A percentile compares a stretch with the other conserved stretches of the same genome.
Conservation (phyloP, 1,140 invertebrate species). For the Cyphomyrmex costatus region DNA sequence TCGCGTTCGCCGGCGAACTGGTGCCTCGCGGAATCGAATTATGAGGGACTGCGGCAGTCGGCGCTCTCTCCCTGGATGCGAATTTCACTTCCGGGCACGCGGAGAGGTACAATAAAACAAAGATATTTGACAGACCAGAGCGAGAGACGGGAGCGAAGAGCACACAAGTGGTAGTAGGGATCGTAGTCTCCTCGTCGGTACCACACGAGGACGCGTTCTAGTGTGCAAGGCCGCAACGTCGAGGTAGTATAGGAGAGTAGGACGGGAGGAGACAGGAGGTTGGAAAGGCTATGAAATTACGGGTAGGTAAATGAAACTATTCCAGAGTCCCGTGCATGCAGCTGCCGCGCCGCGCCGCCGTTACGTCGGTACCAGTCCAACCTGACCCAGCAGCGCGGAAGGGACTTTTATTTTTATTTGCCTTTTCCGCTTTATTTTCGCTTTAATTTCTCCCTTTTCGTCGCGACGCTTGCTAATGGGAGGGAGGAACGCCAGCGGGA, state of each 20-base stretch:
- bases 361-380: constrained; percentile 51
- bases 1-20: constrained; percentile 21
- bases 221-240: constrained; percentile 12
- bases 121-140: constrained; percentile 71
- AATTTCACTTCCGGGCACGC: constrained; percentile 71
- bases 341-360: constrained; percentile 64
- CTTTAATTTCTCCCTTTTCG: constrained; percentile 77
- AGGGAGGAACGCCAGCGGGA: constrained; percentile 15
- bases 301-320: constrained; percentile 79
- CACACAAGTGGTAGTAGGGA: constrained; percentile 13
- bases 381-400: constrained; percentile 50
- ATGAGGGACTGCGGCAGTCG: constrained; percentile 66
- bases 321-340: constrained; percentile 71
- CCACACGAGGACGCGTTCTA: background rate
- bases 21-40: constrained; percentile 72
- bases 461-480: constrained; percentile 73
- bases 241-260: background rate
- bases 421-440: constrained; percentile 74
- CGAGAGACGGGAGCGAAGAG: constrained; percentile 24
- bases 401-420: constrained; percentile 70
- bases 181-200: constrained; percentile 52
- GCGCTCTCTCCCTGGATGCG: constrained; percentile 61
- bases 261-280: constrained; percentile 16
- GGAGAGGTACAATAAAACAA: constrained; percentile 71
- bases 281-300: constrained; percentile 74